These are phyloP conservation scores for Scaptomyza reducta DNA, from an alignment of 2,888 invertebrate species.

Conservation along the genomic window DNA sequence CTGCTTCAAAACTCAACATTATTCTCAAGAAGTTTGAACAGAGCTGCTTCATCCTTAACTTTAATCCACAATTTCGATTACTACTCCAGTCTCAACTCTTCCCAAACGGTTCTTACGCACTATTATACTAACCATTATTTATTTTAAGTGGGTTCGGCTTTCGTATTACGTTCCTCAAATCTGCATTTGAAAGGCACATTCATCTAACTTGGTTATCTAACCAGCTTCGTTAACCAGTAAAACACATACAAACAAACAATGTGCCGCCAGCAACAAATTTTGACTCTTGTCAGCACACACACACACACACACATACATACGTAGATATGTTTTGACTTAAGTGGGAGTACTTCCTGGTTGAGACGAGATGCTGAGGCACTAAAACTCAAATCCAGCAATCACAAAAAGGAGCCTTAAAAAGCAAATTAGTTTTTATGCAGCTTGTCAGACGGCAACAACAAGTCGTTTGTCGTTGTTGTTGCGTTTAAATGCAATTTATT, in stretches of 20 bases:
- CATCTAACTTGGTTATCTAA: constrained; percentile 35
- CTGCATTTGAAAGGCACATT: constrained; percentile 23
- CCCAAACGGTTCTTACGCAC: neutral
- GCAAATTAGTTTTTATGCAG: constrained; percentile 71
- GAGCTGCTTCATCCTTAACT: no score
- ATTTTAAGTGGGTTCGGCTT: constrained; percentile 2
- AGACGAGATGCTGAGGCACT: neutral
- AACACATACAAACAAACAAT: constrained; percentile 21
- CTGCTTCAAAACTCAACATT: neutral
- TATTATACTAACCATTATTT: neutral
- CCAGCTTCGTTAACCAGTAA: constrained; percentile 28
- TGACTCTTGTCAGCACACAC: constrained; percentile 1
- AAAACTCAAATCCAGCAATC: constrained; percentile 15
- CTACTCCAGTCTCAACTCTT: neutral
- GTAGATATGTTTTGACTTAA: neutral
- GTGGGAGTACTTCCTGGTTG: constrained; percentile 48
- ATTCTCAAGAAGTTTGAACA: no score
- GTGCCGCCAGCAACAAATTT: constrained; percentile 18
- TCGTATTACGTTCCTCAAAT: constrained; percentile 4
- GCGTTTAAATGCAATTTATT: constrained; percentile 72
- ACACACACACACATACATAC: constrained; percentile 2
- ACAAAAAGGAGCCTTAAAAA: constrained; percentile 43
- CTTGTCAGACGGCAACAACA: constrained; percentile 46
- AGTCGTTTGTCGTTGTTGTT: constrained; percentile 17
- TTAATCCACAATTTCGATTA: no score